A percentile compares a stretch with the other conserved stretches of the same genome.
Evolutionary conservation across 2,797 vertebrate genomes (phyloP).

Genomic region (Xyrichtys novacula): DNA sequence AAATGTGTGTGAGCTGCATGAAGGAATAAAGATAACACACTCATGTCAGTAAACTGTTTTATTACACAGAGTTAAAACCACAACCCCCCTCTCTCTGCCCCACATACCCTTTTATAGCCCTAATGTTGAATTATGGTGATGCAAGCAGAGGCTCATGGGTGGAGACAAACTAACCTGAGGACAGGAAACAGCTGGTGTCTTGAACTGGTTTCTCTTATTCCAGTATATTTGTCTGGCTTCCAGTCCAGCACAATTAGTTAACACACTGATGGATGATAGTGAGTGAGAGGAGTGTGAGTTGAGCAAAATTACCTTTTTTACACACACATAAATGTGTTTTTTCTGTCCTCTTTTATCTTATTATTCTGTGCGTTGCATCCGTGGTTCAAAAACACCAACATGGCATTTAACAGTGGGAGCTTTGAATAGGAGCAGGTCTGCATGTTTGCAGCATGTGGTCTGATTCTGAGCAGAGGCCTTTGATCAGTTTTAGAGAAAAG

Average conservation of each 20-base stretch:
- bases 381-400: neutral
- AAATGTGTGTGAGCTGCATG: neutral
- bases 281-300: constrained; percentile 22
- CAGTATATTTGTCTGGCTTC: constrained; percentile 32
- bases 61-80: neutral
- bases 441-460: neutral
- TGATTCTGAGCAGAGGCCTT: neutral
- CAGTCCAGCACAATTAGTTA: constrained; percentile 50
- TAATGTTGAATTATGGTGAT: neutral
- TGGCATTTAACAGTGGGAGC: no score
- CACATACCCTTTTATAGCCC: neutral
- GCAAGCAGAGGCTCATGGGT: constrained; percentile 16
- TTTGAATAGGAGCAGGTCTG: no score
- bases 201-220: constrained; percentile 36
- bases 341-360: constrained; percentile 11
- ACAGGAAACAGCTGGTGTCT: constrained; percentile 27
- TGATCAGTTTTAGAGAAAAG: no score
- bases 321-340: neutral
- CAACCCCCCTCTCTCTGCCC: neutral
- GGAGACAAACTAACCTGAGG: constrained; percentile 9
- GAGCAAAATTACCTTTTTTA: constrained; percentile 37
- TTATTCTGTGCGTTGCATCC: constrained; percentile 1
- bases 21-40: neutral
- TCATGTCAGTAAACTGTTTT: neutral
- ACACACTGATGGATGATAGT: constrained; percentile 39